phyloP scores from a whole-genome alignment of 2,113 vertebrate species.

The Lophochroa leadbeateri region DNA sequence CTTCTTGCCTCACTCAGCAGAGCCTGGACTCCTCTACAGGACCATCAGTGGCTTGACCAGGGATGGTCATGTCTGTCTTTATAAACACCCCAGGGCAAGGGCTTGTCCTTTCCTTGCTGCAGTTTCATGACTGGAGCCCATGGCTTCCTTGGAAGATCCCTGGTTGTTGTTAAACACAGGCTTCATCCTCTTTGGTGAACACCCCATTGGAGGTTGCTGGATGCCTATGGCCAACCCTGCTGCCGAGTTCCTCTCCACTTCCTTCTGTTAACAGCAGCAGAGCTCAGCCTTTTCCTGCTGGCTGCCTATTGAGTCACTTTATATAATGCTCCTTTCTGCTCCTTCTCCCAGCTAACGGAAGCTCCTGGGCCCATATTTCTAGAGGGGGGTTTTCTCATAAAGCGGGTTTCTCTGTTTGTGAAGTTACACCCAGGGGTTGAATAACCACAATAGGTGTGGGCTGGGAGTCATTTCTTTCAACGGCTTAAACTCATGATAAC shows the following conservation, averaged over 20 bases:
- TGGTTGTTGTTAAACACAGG: neutral
- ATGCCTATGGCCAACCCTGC: neutral
- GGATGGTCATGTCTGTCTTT: neutral
- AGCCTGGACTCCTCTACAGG: neutral
- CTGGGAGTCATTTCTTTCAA: neutral
- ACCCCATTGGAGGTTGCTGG: neutral
- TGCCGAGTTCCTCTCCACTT: neutral
- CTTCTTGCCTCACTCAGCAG: neutral
- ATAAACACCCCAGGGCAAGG: neutral
- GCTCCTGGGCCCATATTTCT: neutral
- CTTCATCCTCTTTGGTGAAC: neutral
- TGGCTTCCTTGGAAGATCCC: neutral
- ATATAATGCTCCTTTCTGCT: neutral
- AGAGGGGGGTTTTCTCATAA: neutral
- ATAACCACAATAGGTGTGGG: slow-evolving; percentile 20
- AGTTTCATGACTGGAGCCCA: neutral
- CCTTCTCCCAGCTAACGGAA: neutral
- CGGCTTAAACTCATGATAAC: neutral
- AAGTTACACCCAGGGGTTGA: slow-evolving; percentile 9
- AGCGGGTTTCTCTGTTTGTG: neutral
- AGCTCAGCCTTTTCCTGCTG: neutral
- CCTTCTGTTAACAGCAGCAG: neutral
- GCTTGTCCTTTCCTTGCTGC: slow-evolving; percentile 18
- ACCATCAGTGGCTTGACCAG: neutral
- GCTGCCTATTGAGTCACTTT: neutral